Evolutionary conservation across 2,888 invertebrate genomes (phyloP).

Genomic region (Polymixis lichenea): DNA sequence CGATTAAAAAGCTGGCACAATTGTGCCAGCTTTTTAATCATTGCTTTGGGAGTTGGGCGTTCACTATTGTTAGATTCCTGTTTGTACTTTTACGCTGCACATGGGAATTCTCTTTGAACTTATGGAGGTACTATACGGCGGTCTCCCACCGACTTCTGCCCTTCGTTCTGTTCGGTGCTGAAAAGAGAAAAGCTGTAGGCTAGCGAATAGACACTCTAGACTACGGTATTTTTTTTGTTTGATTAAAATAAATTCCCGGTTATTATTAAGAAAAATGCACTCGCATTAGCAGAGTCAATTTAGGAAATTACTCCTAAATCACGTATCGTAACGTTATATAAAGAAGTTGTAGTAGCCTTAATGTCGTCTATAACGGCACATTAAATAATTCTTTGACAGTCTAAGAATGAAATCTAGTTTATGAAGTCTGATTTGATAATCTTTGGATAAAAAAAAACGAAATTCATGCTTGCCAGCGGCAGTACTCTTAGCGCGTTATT

Average conservation of each 20-base stretch:
- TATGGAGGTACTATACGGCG: not conserved
- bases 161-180: not conserved
- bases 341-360: not conserved
- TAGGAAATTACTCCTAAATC: not conserved
- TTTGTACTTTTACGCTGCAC: not conserved
- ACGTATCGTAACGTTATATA: too few species aligned
- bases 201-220: not conserved
- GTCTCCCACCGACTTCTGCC: not conserved
- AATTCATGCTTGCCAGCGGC: not conserved
- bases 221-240: not conserved
- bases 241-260: not conserved
- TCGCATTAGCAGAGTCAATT: not conserved
- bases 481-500: not conserved
- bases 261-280: too few species aligned
- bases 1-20: not conserved
- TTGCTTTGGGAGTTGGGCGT: not conserved
- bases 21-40: not conserved
- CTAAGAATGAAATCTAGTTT: not conserved
- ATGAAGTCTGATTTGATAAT: not conserved
- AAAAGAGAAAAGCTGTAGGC: not conserved
- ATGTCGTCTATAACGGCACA: not conserved
- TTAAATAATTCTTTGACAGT: not conserved
- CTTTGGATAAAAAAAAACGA: not conserved
- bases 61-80: not conserved
- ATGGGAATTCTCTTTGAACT: not conserved